Conservation (phyloP, 2,888 invertebrate genomes). For the Ornithoptera alexandrae region DNA sequence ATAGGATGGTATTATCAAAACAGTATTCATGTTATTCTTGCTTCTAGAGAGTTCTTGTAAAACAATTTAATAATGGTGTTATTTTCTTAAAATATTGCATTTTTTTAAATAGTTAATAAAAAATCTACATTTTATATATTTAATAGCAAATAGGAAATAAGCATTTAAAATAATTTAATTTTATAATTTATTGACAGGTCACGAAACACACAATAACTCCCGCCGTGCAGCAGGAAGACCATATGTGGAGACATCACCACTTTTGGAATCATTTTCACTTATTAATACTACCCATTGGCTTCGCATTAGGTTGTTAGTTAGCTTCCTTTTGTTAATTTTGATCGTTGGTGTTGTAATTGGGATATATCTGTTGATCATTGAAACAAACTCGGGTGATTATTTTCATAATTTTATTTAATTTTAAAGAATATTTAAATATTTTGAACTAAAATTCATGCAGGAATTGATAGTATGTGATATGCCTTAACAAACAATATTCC, state of each 20-base stretch:
- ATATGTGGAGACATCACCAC: slow-evolving; percentile 54
- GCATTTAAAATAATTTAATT: background rate
- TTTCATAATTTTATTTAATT: background rate
- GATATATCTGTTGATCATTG: slow-evolving; percentile 60
- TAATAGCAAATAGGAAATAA: background rate
- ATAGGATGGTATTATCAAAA: too few relatives aligned
- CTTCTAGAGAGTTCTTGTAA: background rate
- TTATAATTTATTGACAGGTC: slow-evolving; percentile 43
- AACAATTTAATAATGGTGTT: background rate
- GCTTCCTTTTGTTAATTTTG: slow-evolving; percentile 50
- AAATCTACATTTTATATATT: background rate
- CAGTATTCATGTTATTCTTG: background rate
- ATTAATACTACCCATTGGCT: slow-evolving; percentile 28
- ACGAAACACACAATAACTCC: slow-evolving; percentile 56
- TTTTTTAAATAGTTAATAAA: too few relatives aligned
- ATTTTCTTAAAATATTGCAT: background rate
- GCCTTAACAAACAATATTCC: background rate
- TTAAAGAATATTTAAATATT: background rate
- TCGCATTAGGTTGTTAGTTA: slow-evolving; percentile 48
- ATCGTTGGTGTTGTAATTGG: slow-evolving; percentile 60
- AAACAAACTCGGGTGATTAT: slow-evolving; percentile 54
- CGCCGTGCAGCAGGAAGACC: slow-evolving; percentile 36
- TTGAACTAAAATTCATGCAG: background rate
- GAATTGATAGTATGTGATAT: background rate
- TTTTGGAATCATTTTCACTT: slow-evolving; percentile 46